Evolutionary conservation across 2,888 invertebrate genomes (phyloP).

Genomic region (Oscheius onirici): DNA sequence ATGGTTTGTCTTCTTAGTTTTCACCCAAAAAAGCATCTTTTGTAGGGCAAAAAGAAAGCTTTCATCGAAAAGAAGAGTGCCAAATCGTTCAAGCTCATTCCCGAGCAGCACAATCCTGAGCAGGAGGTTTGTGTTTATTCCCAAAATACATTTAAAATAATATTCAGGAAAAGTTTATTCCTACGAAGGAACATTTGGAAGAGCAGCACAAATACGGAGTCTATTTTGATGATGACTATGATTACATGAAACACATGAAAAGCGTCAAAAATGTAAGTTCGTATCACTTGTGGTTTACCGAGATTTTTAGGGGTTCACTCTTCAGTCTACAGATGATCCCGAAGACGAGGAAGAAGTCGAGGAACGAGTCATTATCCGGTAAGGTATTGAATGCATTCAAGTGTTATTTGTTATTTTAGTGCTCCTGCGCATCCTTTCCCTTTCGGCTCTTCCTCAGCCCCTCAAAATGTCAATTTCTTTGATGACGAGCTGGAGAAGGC

Average conservation of each 20-base stretch:
- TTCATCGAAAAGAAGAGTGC: slow-evolving; percentile 92
- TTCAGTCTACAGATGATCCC: slow-evolving; percentile 71
- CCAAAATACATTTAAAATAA: not conserved
- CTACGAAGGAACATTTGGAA: slow-evolving; percentile 61
- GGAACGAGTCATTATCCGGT: slow-evolving; percentile 30
- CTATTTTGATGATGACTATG: slow-evolving; percentile 91
- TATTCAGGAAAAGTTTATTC: slow-evolving; percentile 36
- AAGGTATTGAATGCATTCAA: not conserved
- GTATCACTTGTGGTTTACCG: not conserved
- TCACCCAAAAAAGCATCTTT: not conserved
- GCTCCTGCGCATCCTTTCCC: slow-evolving; percentile 35
- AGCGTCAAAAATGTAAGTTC: slow-evolving; percentile 66
- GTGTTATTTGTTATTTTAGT: slow-evolving; percentile 2
- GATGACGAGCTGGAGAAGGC: slow-evolving; percentile 52
- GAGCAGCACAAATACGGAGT: slow-evolving; percentile 86
- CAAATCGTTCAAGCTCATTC: slow-evolving; percentile 89
- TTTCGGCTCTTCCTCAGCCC: slow-evolving; percentile 26
- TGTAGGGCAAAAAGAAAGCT: slow-evolving; percentile 55
- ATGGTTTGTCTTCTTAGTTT: not conserved
- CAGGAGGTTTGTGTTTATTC: slow-evolving; percentile 25
- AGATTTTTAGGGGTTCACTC: slow-evolving; percentile 13
- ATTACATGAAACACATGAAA: slow-evolving; percentile 90
- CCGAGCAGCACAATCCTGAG: slow-evolving; percentile 73
- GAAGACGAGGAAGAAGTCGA: slow-evolving; percentile 39
- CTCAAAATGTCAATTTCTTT: slow-evolving; percentile 41